Percentiles rank a stretch among this genome's conserved stretches.
Evolutionary conservation across 2,888 invertebrate genomes (phyloP).

Genomic region (Crioceris asparagi): DNA sequence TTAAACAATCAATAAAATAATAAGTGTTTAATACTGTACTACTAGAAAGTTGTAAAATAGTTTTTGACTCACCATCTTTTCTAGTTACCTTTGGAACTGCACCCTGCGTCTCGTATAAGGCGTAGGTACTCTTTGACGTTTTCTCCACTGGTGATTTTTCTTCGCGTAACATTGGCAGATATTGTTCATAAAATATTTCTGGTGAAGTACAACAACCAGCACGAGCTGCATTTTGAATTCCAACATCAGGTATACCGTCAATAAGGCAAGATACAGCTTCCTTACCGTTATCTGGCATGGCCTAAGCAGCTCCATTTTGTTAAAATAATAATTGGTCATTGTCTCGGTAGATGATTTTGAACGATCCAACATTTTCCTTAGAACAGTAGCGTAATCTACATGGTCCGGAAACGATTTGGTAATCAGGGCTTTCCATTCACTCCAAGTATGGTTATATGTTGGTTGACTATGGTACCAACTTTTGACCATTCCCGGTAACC

Average conservation of each 20-base stretch:
- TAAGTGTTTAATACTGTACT: slow-evolving; percentile 5
- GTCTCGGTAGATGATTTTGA: slow-evolving; percentile 9
- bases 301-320: slow-evolving; percentile 15
- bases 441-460: slow-evolving; percentile 14
- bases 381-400: slow-evolving; percentile 11
- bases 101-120: slow-evolving; percentile 1
- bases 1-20: slow-evolving; percentile 14
- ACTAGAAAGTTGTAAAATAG: slow-evolving; percentile 6
- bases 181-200: slow-evolving; percentile 10
- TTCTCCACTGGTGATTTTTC: no score
- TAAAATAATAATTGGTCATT: slow-evolving; percentile 17
- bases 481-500: slow-evolving; percentile 16
- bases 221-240: slow-evolving; percentile 11
- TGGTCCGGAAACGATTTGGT: slow-evolving; percentile 16
- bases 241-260: slow-evolving; percentile 8
- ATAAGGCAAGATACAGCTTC: slow-evolving; percentile 13
- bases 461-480: slow-evolving; percentile 18
- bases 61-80: slow-evolving; percentile 8
- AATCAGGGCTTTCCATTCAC: slow-evolving; percentile 16
- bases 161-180: slow-evolving; percentile 12
- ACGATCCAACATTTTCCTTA: slow-evolving; percentile 14
- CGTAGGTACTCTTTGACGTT: no score
- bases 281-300: slow-evolving; percentile 8
- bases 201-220: slow-evolving; percentile 10
- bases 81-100: no score